Percentiles rank a stretch among this genome's conserved stretches.
These are phyloP conservation scores for Mesoclemmys tuberculata DNA, from an alignment of 2,113 vertebrate species.

Conservation along the genomic window DNA sequence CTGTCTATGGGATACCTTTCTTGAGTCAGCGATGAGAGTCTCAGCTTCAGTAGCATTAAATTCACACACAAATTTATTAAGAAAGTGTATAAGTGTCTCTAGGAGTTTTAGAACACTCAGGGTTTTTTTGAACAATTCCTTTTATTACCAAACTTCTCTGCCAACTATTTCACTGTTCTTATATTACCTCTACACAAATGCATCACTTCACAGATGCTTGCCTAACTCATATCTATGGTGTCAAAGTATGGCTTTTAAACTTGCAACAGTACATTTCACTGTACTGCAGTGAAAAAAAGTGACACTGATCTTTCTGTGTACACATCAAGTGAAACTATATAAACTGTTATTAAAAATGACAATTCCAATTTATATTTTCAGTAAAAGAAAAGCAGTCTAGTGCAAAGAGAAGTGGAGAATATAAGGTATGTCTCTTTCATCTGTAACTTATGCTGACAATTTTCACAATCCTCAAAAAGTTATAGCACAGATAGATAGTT, in stretches of 20 bases:
- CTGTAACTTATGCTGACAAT: slow-evolving; percentile 18
- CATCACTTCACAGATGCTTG: background rate
- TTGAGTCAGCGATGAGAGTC: background rate
- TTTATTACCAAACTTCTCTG: background rate
- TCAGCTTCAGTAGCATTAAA: background rate
- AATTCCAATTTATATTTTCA: slow-evolving; percentile 19
- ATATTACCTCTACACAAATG: background rate
- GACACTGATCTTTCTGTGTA: background rate
- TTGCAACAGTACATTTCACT: background rate
- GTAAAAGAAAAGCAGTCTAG: background rate
- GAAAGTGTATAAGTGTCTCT: background rate
- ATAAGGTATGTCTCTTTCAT: slow-evolving; percentile 31
- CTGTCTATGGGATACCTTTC: background rate
- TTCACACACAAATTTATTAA: background rate
- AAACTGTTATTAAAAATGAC: background rate
- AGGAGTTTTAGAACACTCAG: background rate
- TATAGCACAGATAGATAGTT: background rate
- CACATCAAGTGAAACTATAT: background rate
- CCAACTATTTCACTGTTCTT: background rate
- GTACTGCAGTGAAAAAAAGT: background rate
- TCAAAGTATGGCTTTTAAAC: background rate
- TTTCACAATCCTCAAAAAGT: background rate
- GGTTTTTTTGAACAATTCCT: background rate
- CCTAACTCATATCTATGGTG: background rate
- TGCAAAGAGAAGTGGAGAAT: background rate